Evolutionary conservation across 2,888 invertebrate species (phyloP).

Genomic region (Tinea trinotella): DNA sequence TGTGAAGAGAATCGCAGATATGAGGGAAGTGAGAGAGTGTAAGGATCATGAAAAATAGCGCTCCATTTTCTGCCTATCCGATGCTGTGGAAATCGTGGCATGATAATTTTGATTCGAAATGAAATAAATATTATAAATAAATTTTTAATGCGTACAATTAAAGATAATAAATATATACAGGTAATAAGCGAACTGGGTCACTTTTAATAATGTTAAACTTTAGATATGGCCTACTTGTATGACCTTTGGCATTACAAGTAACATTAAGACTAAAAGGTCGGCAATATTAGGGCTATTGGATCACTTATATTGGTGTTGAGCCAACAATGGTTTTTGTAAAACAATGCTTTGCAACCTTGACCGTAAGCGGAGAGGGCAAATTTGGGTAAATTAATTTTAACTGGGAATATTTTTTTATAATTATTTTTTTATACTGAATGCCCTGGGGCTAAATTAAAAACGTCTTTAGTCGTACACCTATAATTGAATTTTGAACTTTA

Average conservation of each 20-base stretch:
- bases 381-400: neutral
- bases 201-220: neutral
- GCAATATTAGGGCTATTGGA: conserved; percentile 10
- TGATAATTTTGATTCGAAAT: too few relatives aligned
- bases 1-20: too few relatives aligned
- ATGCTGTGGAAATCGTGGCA: too few relatives aligned
- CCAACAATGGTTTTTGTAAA: conserved; percentile 6
- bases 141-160: conserved; percentile 18
- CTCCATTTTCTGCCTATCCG: too few relatives aligned
- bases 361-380: neutral
- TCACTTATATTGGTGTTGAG: neutral
- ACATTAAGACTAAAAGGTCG: conserved; percentile 6
- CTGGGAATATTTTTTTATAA: too few relatives aligned
- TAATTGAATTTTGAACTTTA: too few relatives aligned
- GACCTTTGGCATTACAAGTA: conserved; percentile 10
- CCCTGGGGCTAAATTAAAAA: too few relatives aligned
- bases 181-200: neutral
- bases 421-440: too few relatives aligned
- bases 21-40: too few relatives aligned
- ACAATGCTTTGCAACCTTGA: conserved; percentile 11
- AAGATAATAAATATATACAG: conserved; percentile 12
- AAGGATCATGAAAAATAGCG: too few relatives aligned
- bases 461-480: too few relatives aligned
- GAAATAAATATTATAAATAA: too few relatives aligned
- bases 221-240: neutral